Percentiles rank a stretch among this genome's conserved stretches.
These are phyloP conservation scores for Limenitis camilla DNA, from an alignment of 2,888 invertebrate genomes.

Conservation along the genomic window DNA sequence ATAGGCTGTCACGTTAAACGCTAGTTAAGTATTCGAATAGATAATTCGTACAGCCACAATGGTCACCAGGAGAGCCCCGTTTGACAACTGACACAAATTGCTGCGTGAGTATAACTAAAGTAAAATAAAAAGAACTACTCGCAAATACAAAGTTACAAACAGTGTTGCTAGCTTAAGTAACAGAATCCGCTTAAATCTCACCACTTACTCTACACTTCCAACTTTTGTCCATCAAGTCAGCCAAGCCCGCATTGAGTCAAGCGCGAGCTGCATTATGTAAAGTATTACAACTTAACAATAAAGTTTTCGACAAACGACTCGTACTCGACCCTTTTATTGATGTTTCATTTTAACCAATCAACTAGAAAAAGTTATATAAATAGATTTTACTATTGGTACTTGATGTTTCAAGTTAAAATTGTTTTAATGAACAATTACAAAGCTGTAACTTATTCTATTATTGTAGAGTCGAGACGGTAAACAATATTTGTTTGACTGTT, in stretches of 20 bases:
- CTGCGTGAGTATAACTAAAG: too few relatives aligned
- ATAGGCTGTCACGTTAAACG: too few relatives aligned
- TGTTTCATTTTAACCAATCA: conserved; percentile 8
- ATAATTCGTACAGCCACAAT: too few relatives aligned
- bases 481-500: too few relatives aligned
- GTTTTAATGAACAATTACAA: not conserved
- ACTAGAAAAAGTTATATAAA: conserved; percentile 1
- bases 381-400: not conserved
- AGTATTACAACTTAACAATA: conserved; percentile 14
- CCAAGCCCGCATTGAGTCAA: conserved; percentile 22
- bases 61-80: too few relatives aligned
- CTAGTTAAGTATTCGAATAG: too few relatives aligned
- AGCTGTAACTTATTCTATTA: not conserved
- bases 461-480: too few relatives aligned
- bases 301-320: conserved; percentile 5
- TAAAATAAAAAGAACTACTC: too few relatives aligned
- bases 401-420: not conserved
- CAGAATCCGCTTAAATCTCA: conserved; percentile 2
- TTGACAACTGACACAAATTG: too few relatives aligned
- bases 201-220: not conserved
- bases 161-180: too few relatives aligned
- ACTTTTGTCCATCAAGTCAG: conserved; percentile 17
- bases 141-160: too few relatives aligned
- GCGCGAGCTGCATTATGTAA: conserved; percentile 12
- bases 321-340: conserved; percentile 10